phyloP scores from a whole-genome alignment of 2,797 vertebrate species.

The Malacoctenus gilli region DNA sequence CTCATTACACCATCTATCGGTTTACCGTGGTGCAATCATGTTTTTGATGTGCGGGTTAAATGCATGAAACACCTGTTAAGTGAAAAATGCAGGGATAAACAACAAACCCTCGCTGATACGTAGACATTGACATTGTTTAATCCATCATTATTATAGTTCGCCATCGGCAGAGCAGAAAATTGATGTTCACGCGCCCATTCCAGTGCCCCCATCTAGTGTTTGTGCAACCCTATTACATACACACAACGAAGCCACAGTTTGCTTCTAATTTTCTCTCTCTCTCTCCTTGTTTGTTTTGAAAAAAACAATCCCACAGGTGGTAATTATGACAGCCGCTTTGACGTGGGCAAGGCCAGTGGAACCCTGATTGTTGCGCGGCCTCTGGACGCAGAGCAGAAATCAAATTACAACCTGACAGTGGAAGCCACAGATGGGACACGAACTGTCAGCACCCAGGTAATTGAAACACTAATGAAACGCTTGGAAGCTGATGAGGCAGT shows the following conservation, averaged over 20 bases:
- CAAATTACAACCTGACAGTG: conserved; percentile 97
- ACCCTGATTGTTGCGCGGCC: conserved; percentile 93
- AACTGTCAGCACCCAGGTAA: conserved; percentile 95
- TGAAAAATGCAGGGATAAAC: conserved; percentile 14
- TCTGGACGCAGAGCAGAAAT: conserved; percentile 95
- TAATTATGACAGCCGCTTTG: conserved; percentile 96
- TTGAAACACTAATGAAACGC: conserved; percentile 73
- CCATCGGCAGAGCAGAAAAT: no score
- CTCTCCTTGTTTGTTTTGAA: conserved; percentile 65
- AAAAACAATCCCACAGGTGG: conserved; percentile 84
- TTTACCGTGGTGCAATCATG: conserved; percentile 5
- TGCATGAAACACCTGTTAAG: conserved; percentile 41
- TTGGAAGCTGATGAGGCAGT: conserved; percentile 70
- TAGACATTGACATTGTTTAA: no score
- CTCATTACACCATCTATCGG: conserved; percentile 10
- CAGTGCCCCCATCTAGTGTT: conserved; percentile 35
- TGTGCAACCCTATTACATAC: conserved; percentile 36
- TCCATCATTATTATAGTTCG: no score
- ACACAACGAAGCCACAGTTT: conserved; percentile 23
- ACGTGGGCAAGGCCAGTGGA: conserved; percentile 96
- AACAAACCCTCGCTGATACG: no score
- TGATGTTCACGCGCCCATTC: conserved; percentile 37
- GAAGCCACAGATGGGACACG: conserved; percentile 96
- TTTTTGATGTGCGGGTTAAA: not conserved
- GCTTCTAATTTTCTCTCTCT: conserved; percentile 71